phyloP scores from a whole-genome alignment of 2,113 vertebrate genomes.

The Oreochromis aureus region DNA sequence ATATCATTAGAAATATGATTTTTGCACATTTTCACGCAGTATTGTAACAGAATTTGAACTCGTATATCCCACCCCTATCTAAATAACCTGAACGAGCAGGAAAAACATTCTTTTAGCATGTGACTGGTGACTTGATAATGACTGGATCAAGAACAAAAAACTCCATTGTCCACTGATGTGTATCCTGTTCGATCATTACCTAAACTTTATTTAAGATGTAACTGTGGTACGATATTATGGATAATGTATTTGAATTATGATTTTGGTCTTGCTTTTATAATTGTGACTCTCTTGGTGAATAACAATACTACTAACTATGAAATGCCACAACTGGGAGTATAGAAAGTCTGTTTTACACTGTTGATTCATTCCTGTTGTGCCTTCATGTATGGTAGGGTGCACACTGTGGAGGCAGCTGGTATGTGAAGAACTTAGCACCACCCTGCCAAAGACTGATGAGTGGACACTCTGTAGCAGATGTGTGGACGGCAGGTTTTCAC shows the following conservation, averaged over 20 bases:
- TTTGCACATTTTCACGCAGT: neutral
- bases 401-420: neutral
- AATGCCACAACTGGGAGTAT: neutral
- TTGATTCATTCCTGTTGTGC: neutral
- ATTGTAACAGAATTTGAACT: neutral
- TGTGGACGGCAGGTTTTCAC: neutral
- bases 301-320: neutral
- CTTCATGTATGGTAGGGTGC: neutral
- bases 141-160: neutral
- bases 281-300: neutral
- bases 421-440: conserved; percentile 26
- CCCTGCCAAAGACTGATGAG: neutral
- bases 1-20: neutral
- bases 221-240: neutral
- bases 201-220: neutral
- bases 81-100: neutral
- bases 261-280: neutral
- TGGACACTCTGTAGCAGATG: neutral
- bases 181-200: neutral
- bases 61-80: neutral
- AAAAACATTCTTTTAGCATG: neutral
- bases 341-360: neutral
- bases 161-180: neutral
- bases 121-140: neutral
- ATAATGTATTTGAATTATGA: neutral